phyloP scores from a whole-genome alignment of 2,113 vertebrate genomes.

The Perca schrenkii region DNA sequence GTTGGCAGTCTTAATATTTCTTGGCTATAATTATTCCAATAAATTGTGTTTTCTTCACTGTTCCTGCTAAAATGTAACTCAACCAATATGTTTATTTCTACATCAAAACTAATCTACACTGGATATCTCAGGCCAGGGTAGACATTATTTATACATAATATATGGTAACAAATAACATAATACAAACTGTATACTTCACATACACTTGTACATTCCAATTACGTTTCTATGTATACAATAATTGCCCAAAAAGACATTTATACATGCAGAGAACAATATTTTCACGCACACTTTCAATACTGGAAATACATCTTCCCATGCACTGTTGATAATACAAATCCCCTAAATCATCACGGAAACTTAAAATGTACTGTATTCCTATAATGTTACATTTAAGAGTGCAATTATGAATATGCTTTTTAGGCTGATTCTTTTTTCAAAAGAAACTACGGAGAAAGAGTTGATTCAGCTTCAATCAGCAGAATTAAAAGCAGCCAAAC shows the following conservation, averaged over 20 bases:
- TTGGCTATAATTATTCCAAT: neutral
- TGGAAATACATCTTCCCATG: neutral
- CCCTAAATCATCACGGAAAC: neutral
- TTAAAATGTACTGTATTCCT: neutral
- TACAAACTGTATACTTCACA: neutral
- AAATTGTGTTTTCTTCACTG: neutral
- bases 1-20: neutral
- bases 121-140: neutral
- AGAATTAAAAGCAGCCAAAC: slow-evolving; percentile 29
- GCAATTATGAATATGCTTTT: neutral
- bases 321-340: neutral
- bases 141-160: neutral
- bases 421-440: slow-evolving; percentile 10
- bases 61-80: neutral
- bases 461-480: slow-evolving; percentile 19
- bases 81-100: neutral
- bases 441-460: neutral
- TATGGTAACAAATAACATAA: neutral
- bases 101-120: neutral
- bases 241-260: neutral
- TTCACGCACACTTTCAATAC: neutral
- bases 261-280: neutral
- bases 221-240: no score
- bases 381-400: slow-evolving; percentile 1
- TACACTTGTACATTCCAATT: neutral